Conservation (phyloP, 1,140 invertebrate species). For the Parasteatoda tepidariorum region DNA sequence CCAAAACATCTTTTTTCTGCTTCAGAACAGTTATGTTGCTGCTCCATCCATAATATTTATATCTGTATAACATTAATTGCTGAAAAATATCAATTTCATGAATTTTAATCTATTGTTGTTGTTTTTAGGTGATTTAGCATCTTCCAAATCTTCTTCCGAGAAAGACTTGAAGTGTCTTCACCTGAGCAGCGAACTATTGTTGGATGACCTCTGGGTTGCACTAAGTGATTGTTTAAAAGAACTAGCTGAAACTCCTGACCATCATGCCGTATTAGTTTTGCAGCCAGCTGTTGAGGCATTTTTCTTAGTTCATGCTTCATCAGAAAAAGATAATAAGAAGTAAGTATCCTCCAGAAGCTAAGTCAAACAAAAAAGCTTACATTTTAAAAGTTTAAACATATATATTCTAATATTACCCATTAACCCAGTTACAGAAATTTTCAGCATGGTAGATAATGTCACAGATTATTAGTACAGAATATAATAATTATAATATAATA, state of each 20-base stretch:
- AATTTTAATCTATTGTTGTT: neutral
- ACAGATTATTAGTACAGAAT: no score
- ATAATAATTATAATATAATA: no score
- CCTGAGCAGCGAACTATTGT: conserved; percentile 79
- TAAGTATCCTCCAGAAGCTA: no score
- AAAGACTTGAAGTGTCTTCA: conserved; percentile 61
- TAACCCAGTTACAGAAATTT: neutral
- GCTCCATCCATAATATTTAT: neutral
- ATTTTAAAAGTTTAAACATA: neutral
- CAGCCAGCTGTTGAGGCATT: conserved; percentile 94
- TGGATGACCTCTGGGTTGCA: conserved; percentile 83
- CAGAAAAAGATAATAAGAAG: conserved; percentile 61
- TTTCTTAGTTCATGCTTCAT: conserved; percentile 86
- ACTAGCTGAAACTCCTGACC: conserved; percentile 88
- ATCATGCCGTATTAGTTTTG: conserved; percentile 91
- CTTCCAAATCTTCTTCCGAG: no score
- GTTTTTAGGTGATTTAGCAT: neutral
- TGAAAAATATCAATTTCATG: neutral
- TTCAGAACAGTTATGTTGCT: no score
- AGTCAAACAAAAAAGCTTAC: no score
- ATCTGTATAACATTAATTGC: neutral
- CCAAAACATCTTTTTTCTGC: no score
- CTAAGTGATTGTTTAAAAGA: conserved; percentile 85
- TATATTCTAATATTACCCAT: neutral
- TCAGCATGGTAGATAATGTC: no score